Base-by-base conservation (phyloP, 2,113 vertebrate species). In the Lagopus muta region DNA sequence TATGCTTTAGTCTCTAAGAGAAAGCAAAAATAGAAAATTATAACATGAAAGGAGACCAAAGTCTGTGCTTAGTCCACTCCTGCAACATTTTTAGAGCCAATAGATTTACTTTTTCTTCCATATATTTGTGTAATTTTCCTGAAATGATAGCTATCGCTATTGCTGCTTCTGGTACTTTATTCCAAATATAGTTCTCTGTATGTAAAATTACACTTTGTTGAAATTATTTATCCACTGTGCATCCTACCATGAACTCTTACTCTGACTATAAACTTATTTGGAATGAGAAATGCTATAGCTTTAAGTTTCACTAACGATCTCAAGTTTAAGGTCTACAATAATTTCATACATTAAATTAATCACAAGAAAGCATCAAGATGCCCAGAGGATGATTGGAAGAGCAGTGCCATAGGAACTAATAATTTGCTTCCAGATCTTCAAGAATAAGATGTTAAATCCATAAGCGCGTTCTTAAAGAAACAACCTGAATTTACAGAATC, bases 1-100 rank as follows among this genome's bases (percentile, higher is more conserved):
- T 83, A 94, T 83, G 89, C 61, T 83, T 89, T 94, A 64, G 92
- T 83, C 82, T 93, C 60, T 87, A 50, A 60, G 55, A 91, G 64
- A 93, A 85, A 73, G 85, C 21, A 90, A 89, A 57, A 32, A 11
- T 50, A 88, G 73, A 95, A 95, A 93, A 90, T 86, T 94, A 52
- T 90, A 94, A 86, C 89, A 93, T 90, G 88, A 94, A 93, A 95
- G 89, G 82, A 96, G 73, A 86, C 85, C 65, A 84, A 91, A 93
- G 82, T 91, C 88, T 95, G 65, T 13, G 57, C 32, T n/a, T 78
- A 71, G 38, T 80, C 52, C 52, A 81, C 2, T 20, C 36, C 79
- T 86, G 69, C 50, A 89, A 94, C 16, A 57, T 10, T 83, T 93
- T 90, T 69, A 67, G 69, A 92, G 52, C 12, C 30, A 82, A 25